phyloP scores from a whole-genome alignment of 2,797 vertebrate species.

The Urosaurus nigricauda region DNA sequence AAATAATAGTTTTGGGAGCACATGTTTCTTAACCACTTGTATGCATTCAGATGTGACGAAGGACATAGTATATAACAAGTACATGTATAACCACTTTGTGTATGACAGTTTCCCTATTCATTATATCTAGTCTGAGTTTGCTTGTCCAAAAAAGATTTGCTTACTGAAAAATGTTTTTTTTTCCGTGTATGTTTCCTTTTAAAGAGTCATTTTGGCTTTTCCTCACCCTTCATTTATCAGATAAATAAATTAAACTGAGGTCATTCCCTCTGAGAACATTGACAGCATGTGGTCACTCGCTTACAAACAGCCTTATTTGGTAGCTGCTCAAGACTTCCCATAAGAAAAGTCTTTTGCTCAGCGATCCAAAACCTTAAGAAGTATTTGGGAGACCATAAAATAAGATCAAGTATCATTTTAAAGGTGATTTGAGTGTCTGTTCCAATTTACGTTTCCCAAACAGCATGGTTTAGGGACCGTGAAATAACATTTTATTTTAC shows the following conservation, averaged over 20 bases:
- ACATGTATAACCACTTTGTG: neutral
- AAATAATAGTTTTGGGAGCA: neutral
- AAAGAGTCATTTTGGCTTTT: conserved; percentile 56
- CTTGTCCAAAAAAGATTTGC: conserved; percentile 46
- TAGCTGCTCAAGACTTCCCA: conserved; percentile 26
- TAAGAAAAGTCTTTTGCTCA: conserved; percentile 1
- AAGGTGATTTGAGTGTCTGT: conserved; percentile 9
- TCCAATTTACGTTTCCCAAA: conserved; percentile 9
- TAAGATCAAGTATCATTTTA: conserved; percentile 9
- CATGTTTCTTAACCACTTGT: neutral
- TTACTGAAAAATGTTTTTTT: conserved; percentile 24
- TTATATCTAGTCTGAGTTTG: neutral
- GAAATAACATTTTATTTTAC: conserved; percentile 17
- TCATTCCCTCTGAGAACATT: conserved; percentile 57
- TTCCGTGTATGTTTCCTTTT: conserved; percentile 50
- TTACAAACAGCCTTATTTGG: conserved; percentile 55
- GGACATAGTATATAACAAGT: neutral
- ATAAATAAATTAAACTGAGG: conserved; percentile 48
- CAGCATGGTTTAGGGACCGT: conserved; percentile 1
- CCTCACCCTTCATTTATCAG: conserved; percentile 54
- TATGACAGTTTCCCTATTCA: neutral
- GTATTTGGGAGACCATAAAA: conserved; percentile 20
- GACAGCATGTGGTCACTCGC: conserved; percentile 22
- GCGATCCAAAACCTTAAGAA: neutral
- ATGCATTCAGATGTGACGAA: conserved; percentile 28